phyloP scores from a whole-genome alignment of 2,888 invertebrate genomes.

The Corbicula japonica region DNA sequence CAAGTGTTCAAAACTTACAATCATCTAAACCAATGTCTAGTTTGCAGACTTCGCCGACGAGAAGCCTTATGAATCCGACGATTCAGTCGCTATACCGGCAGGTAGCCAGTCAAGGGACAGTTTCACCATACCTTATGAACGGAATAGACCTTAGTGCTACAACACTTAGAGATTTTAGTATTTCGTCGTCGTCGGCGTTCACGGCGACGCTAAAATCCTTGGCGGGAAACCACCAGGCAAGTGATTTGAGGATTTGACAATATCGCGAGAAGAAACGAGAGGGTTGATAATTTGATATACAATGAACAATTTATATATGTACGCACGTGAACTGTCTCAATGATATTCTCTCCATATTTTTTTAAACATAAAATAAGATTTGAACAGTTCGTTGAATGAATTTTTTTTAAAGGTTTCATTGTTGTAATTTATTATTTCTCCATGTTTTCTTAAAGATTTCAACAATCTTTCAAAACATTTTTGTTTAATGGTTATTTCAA shows the following conservation, averaged over 20 bases:
- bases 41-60: slow-evolving; percentile 37
- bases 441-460: no score
- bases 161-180: slow-evolving; percentile 60
- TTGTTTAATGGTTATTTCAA: no score
- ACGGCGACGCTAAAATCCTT: slow-evolving; percentile 64
- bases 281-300: no score
- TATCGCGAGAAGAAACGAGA: no score
- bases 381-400: no score
- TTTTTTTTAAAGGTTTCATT: no score
- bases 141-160: slow-evolving; percentile 63
- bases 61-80: slow-evolving; percentile 38
- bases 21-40: slow-evolving; percentile 21
- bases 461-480: no score
- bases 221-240: slow-evolving; percentile 56
- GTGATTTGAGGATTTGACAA: slow-evolving; percentile 49
- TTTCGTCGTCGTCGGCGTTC: slow-evolving; percentile 65
- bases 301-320: no score
- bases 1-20: slow-evolving; percentile 25
- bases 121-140: slow-evolving; percentile 46
- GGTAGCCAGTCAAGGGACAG: slow-evolving; percentile 25
- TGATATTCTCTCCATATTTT: no score
- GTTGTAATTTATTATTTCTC: no score
- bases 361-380: no score
- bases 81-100: slow-evolving; percentile 53
- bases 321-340: slow-evolving; percentile 11